A percentile compares a stretch with the other conserved stretches of the same genome.
Conservation (phyloP, 2,113 vertebrate genomes). For the Rostratula benghalensis region DNA sequence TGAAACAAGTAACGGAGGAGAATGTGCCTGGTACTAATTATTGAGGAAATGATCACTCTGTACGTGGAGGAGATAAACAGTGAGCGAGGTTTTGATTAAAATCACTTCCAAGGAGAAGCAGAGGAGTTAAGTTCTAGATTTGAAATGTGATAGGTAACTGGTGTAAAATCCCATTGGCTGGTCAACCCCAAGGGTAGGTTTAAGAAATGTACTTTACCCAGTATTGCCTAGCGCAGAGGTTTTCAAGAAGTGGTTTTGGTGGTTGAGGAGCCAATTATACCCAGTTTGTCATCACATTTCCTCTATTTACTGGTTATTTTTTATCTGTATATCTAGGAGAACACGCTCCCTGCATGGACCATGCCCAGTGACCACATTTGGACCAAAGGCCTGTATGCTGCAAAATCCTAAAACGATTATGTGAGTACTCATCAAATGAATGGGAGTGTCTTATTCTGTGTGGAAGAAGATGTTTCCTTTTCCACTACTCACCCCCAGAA, state of each 20-base stretch:
- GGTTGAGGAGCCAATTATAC: background rate
- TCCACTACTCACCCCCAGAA: rapidly evolving
- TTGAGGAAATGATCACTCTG: background rate
- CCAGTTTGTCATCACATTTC: background rate
- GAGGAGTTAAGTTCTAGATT: background rate
- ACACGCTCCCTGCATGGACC: conserved; percentile 94
- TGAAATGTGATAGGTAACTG: background rate
- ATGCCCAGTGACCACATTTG: conserved; percentile 95
- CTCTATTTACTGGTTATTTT: background rate
- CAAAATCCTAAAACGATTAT: conserved; percentile 94
- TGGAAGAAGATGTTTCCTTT: background rate
- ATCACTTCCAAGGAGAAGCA: background rate
- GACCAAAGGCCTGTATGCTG: conserved; percentile 96
- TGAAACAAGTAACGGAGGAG: background rate
- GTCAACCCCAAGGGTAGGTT: background rate
- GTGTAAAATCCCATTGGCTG: background rate
- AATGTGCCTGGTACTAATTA: background rate
- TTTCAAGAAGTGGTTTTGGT: background rate
- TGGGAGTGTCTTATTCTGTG: background rate
- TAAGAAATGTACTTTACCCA: background rate
- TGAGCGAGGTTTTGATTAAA: background rate
- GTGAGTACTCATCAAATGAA: conserved; percentile 77
- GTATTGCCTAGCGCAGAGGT: background rate
- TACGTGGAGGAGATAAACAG: background rate
- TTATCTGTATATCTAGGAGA: conserved; percentile 72